These are phyloP conservation scores for Hydrotaea cyrtoneurina DNA, from an alignment of 2,888 invertebrate species.

Conservation along the genomic window DNA sequence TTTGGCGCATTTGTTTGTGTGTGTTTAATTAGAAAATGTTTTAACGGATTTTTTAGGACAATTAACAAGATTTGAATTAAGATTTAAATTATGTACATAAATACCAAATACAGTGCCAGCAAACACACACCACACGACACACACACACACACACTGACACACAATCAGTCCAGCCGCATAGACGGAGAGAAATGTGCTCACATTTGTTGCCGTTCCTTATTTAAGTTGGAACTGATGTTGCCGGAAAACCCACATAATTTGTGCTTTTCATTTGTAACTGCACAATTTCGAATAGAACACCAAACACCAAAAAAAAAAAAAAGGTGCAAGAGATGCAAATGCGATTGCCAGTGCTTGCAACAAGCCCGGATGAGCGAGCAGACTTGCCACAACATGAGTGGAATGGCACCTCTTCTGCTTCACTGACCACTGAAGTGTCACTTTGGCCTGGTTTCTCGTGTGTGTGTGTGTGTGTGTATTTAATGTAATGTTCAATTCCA, in stretches of 20 bases:
- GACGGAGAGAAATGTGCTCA: not conserved
- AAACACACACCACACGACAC: too few relatives aligned
- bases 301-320: not conserved
- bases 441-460: slow-evolving; percentile 18
- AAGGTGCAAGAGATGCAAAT: slow-evolving; percentile 25
- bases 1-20: slow-evolving; percentile 40
- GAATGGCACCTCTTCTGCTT: slow-evolving; percentile 6
- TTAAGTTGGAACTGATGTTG: slow-evolving; percentile 8
- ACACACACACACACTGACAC: not conserved
- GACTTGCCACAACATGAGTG: not conserved
- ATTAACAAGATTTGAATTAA: slow-evolving; percentile 68
- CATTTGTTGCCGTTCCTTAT: slow-evolving; percentile 2
- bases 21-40: slow-evolving; percentile 68
- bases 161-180: too few relatives aligned
- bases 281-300: not conserved
- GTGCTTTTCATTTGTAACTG: slow-evolving; percentile 34
- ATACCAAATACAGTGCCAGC: slow-evolving; percentile 28
- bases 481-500: not conserved
- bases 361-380: not conserved
- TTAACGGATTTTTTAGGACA: slow-evolving; percentile 67
- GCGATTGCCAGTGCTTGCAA: not conserved
- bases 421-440: slow-evolving; percentile 22
- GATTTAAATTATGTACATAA: slow-evolving; percentile 63
- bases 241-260: slow-evolving; percentile 30
- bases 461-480: not conserved